Evolutionary conservation across 1,140 invertebrate species (phyloP), one percentile per base, ranked within the genome.

Genomic region (Lethrus apterus): DNA sequence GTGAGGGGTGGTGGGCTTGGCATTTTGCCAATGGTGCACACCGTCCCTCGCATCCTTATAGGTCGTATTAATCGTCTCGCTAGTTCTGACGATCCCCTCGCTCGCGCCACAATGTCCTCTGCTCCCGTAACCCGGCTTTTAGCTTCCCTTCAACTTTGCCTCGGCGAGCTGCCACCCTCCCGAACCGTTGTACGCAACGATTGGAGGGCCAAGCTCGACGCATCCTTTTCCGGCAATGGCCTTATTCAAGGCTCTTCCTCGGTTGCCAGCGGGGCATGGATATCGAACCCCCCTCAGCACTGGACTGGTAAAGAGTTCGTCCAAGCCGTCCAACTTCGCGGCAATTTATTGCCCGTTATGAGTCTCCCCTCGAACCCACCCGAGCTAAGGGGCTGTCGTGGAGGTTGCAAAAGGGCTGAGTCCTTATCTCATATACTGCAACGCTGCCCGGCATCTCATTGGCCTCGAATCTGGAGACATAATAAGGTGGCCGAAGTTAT

Each of bases 361-460:
- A 14, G 14, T 9, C 15, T 36, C 35, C 31, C 52, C 5, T 38
- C 15, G 2, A 50, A 45, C 0, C 0, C 20, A 17, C 17, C 33
- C 5, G 23, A 26, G n/a, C 5, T n/a, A 5, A 26, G 23, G 29
- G 24, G 33, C 18, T 4, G 49, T 10, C 2, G 48, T 14, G 41
- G 29, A 9, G 45, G 45, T 2, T 54, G 52, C 19, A 36, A 13
- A 2, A 32, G 36, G 8, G 13, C 14, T 0, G 52, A 55, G 32
- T 20, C 45, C 0, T 14, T 55, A 2, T 48, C 45, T 3, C 49
- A 55, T 23, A 46, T 48, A 0, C 46, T 55, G 4, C 53, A 52
- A 20, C 8, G 19, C 2, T 46, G 51, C 38, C 38, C 36, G 8
- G 24, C 31, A 3, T 19, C 38, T 4, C 51, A 50, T 19, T 50